Conservation (phyloP, 2,113 vertebrate genomes). For the Cheilinus undulatus region DNA sequence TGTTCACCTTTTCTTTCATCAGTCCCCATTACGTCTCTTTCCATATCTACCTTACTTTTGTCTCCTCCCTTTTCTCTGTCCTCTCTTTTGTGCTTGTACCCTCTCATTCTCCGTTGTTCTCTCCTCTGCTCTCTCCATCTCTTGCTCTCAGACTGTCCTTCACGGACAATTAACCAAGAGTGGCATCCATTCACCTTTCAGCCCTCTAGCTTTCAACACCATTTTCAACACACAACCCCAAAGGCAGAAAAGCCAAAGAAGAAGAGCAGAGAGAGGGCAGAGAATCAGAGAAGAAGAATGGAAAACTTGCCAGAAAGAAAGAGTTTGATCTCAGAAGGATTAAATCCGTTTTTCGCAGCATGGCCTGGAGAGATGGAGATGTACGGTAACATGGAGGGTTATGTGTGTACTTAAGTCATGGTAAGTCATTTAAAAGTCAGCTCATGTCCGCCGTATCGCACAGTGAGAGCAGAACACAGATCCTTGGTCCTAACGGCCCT, state of each 20-base stretch:
- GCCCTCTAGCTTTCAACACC: conserved; percentile 56
- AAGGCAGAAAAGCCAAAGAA: conserved; percentile 44
- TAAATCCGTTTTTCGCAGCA: conserved; percentile 45
- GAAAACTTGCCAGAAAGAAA: conserved; percentile 30
- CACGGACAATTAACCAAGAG: conserved; percentile 70
- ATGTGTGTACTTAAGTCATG: conserved; percentile 29
- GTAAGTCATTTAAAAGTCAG: conserved; percentile 20
- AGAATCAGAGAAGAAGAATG: conserved; percentile 22
- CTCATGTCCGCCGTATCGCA: conserved; percentile 26
- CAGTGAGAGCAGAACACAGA: conserved; percentile 24
- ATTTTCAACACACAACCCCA: conserved; percentile 60
- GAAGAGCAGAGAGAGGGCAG: conserved; percentile 13
- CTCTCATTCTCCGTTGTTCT: conserved; percentile 36
- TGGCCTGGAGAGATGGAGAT: conserved; percentile 31
- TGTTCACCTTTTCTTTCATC: conserved; percentile 4
- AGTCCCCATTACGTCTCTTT: not conserved
- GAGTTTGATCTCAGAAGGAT: conserved; percentile 49
- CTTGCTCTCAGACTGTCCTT: conserved; percentile 61
- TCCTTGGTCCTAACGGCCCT: conserved; percentile 11
- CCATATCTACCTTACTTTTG: conserved; percentile 1
- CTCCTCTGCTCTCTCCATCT: conserved; percentile 34
- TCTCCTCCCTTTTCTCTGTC: conserved; percentile 5
- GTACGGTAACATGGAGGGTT: conserved; percentile 1
- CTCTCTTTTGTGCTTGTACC: conserved; percentile 16
- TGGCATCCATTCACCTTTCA: conserved; percentile 65